phyloP scores from a whole-genome alignment of 2,113 vertebrate genomes.

The Opisthocomus hoazin region DNA sequence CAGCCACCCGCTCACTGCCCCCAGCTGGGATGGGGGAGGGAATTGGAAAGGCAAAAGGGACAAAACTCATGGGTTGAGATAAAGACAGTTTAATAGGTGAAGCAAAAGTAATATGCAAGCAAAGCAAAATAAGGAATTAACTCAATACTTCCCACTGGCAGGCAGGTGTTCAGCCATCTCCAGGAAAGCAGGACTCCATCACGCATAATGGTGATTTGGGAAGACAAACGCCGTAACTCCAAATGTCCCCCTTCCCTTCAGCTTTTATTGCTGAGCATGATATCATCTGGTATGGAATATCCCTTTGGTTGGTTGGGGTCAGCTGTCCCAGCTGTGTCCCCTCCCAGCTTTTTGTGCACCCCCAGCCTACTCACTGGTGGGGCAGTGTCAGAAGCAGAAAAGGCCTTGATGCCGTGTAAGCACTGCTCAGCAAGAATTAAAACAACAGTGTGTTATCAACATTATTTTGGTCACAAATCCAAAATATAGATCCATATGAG shows the following conservation, averaged over 20 bases:
- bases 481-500: background rate
- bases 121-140: background rate
- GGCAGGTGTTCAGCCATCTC: background rate
- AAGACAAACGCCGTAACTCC: accelerated
- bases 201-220: accelerated
- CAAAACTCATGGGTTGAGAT: background rate
- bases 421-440: background rate
- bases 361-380: background rate
- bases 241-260: accelerated
- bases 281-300: accelerated
- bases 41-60: background rate
- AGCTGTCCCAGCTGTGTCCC: background rate
- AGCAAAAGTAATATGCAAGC: background rate
- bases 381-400: background rate
- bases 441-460: background rate
- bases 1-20: background rate
- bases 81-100: background rate
- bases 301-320: background rate
- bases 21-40: background rate
- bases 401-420: background rate
- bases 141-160: accelerated
- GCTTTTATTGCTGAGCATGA: background rate
- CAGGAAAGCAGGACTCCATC: background rate
- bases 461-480: background rate
- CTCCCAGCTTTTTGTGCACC: background rate